Evolutionary conservation across 2,888 invertebrate genomes (phyloP), one percentile per base, ranked within the genome.

Genomic region (Linnaemya vulpina): DNA sequence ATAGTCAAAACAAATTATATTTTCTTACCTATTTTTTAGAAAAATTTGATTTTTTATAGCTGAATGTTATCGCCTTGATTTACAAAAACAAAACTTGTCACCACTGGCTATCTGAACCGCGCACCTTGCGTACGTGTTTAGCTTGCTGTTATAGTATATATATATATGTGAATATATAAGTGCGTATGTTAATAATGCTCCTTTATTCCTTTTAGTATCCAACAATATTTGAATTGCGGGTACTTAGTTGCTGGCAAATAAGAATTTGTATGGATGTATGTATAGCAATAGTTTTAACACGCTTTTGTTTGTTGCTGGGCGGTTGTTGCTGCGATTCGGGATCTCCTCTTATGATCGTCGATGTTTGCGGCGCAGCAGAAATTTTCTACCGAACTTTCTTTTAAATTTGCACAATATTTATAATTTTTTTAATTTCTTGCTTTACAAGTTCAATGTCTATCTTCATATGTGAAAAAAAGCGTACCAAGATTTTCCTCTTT

Each of bases 401-500:
- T 58, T n/a, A 22, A 38, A 13, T 53, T 53, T 17, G 38, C 62
- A 25, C 25, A 73, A 77, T 49, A 49, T 25, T n/a, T 58, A 20
- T 20, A 8, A 40, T 25, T 58, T 46, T n/a, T 49, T 60, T 67
- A 60, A 46, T 53, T 67, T 83, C 82, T 49, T 65, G 76, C 70
- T 71, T 76, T 65, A 77, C 80, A 82, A 82, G 82, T 85, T 85
- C 78, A 82, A 85, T 82, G 85, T 79, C 85, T 85, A 81, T 77
- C 74, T 74, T 74, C 77, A 82, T 70, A 71, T 62, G 46, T 35
- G 67, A 60, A 74, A 67, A 79, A 73, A 67, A 79, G 17, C 30
- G 30, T 74, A 79, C 71, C 51, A 82, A 79, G 75, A 78, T 85
- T 85, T 85, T 85, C 80, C 65, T 60, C 67, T 77, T 85, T 70